These are phyloP conservation scores for Nerophis ophidion DNA, from an alignment of 2,113 vertebrate genomes.

Conservation along the genomic window DNA sequence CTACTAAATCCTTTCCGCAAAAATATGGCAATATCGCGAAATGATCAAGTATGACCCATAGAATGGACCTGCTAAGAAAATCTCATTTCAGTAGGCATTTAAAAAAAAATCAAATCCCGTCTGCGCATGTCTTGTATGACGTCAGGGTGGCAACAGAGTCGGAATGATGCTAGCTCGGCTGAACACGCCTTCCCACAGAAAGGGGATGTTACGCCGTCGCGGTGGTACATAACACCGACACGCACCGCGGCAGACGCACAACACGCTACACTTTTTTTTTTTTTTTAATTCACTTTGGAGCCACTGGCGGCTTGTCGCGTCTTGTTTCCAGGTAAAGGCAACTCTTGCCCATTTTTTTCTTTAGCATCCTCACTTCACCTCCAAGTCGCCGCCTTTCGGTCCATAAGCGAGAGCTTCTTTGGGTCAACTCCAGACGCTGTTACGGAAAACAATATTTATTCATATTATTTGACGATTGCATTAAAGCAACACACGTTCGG, in stretches of 20 bases:
- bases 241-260: slow-evolving; percentile 25
- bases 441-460: neutral
- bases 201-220: slow-evolving; percentile 59
- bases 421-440: too few species aligned
- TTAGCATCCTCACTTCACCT: slow-evolving; percentile 1
- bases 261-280: neutral
- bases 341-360: neutral
- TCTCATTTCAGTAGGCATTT: too few species aligned
- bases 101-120: neutral
- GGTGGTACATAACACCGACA: slow-evolving; percentile 50
- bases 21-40: too few species aligned
- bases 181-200: slow-evolving; percentile 28
- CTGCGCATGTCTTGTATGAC: neutral
- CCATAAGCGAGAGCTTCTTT: slow-evolving; percentile 33
- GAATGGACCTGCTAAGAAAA: too few species aligned
- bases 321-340: slow-evolving; percentile 25
- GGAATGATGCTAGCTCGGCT: neutral
- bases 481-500: neutral
- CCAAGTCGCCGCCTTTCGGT: neutral
- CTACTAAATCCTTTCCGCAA: too few species aligned
- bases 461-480: neutral
- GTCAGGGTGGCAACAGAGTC: neutral
- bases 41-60: too few species aligned
- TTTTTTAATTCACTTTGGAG: slow-evolving; percentile 10
- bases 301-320: neutral